Percentiles rank a stretch among this genome's conserved stretches.
These are phyloP conservation scores for Centruroides sculpturatus DNA, from an alignment of 1,140 invertebrate genomes.

Conservation along the genomic window DNA sequence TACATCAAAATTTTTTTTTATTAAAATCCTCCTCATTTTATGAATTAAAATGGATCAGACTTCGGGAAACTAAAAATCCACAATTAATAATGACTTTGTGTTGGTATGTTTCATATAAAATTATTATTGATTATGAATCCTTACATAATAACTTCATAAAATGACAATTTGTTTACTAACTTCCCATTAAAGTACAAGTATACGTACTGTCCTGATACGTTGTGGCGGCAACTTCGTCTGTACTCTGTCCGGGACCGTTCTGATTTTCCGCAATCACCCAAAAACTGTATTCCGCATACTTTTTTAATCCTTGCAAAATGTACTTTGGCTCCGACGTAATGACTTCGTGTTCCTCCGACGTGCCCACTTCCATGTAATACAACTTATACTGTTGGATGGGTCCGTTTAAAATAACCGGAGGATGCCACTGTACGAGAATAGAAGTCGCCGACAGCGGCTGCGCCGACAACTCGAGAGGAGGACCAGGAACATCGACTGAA, in stretches of 20 bases:
- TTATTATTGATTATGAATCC: no score
- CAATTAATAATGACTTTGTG: no score
- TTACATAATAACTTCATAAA: background rate
- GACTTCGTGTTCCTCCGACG: conserved; percentile 40
- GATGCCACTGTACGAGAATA: conserved; percentile 55
- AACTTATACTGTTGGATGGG: conserved; percentile 48
- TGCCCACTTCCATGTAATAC: conserved; percentile 57
- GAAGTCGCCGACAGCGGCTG: conserved; percentile 46
- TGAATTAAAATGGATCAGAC: no score
- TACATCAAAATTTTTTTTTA: no score
- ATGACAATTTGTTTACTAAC: background rate
- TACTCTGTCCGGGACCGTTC: conserved; percentile 63
- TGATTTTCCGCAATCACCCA: conserved; percentile 63
- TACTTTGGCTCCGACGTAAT: conserved; percentile 40
- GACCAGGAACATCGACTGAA: conserved; percentile 56
- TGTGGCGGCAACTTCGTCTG: conserved; percentile 53
- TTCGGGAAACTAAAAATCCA: no score
- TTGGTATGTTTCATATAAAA: no score
- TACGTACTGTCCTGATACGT: conserved; percentile 51
- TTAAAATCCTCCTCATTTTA: no score
- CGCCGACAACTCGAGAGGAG: conserved; percentile 49
- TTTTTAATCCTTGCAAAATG: conserved; percentile 46
- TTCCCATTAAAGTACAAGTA: background rate
- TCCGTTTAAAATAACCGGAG: conserved; percentile 38
- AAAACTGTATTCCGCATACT: conserved; percentile 64